These are phyloP conservation scores for Propithecus perrieri DNA, from an alignment of 2,797 vertebrate genomes.

Conservation along the genomic window DNA sequence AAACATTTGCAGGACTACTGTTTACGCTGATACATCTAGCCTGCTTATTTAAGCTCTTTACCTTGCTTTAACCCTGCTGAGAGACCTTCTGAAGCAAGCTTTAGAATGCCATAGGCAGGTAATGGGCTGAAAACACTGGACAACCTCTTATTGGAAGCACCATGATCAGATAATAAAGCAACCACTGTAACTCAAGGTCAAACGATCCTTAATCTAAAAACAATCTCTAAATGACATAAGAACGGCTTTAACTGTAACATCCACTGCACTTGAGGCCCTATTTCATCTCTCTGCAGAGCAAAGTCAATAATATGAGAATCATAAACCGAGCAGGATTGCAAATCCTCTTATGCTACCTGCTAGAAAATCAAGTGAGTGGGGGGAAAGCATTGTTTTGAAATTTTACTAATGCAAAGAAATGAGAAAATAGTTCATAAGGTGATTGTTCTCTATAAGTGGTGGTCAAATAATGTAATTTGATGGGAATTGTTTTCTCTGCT, in stretches of 20 bases:
- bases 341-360: constrained; percentile 74
- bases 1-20: constrained; percentile 55
- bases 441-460: not conserved
- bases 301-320: constrained; percentile 65
- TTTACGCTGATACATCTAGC: constrained; percentile 67
- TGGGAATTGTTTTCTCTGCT: not conserved
- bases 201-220: constrained; percentile 70
- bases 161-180: constrained; percentile 63
- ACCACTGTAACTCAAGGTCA: constrained; percentile 57
- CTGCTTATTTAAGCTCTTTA: constrained; percentile 77
- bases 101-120: constrained; percentile 6
- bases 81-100: constrained; percentile 60
- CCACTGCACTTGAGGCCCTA: constrained; percentile 53
- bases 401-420: constrained; percentile 54
- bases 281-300: constrained; percentile 58
- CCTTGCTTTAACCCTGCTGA: constrained; percentile 73
- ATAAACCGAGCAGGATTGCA: constrained; percentile 63
- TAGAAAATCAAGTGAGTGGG: constrained; percentile 54
- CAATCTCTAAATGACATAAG: constrained; percentile 59
- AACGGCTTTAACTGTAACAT: constrained; percentile 57
- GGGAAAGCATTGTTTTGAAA: constrained; percentile 40
- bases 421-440: not conserved
- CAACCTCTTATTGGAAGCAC: constrained; percentile 32
- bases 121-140: constrained; percentile 42
- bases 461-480: constrained; percentile 49